A percentile compares a stretch with the other conserved stretches of the same genome.
Conservation (phyloP, 1,140 invertebrate genomes). For the Drosophila paulistorum region DNA sequence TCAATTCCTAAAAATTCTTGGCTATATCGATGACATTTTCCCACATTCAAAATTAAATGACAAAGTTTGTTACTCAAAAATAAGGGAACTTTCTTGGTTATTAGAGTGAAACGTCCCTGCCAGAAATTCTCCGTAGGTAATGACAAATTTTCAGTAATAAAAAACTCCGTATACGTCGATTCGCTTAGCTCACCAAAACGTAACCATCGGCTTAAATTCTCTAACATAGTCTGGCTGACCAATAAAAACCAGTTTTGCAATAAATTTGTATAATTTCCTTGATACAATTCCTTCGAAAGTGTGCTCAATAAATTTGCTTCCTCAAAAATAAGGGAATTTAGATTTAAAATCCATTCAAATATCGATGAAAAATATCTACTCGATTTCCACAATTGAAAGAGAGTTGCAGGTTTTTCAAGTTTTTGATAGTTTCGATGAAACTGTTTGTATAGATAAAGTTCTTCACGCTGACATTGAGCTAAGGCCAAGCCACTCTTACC, state of each 20-base stretch:
- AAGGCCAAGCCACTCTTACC: slow-evolving; percentile 23
- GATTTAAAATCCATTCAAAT: slow-evolving; percentile 35
- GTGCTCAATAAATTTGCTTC: slow-evolving; percentile 8
- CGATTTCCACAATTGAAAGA: slow-evolving; percentile 20
- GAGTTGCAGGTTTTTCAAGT: not conserved
- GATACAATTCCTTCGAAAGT: slow-evolving; percentile 25
- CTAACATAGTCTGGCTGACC: slow-evolving; percentile 23
- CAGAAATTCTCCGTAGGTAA: slow-evolving; percentile 4
- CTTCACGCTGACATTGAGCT: slow-evolving; percentile 6
- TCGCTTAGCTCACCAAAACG: not conserved
- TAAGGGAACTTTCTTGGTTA: not conserved
- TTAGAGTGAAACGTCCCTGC: slow-evolving; percentile 28
- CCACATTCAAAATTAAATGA: slow-evolving; percentile 26
- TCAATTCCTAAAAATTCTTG: slow-evolving; percentile 20
- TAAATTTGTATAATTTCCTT: not conserved
- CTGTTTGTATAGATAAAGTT: slow-evolving; percentile 16
- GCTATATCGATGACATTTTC: slow-evolving; percentile 16
- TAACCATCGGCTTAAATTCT: slow-evolving; percentile 32
- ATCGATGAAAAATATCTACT: slow-evolving; percentile 9
- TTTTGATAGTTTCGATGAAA: slow-evolving; percentile 15
- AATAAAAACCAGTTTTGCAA: slow-evolving; percentile 35
- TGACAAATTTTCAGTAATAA: slow-evolving; percentile 5
- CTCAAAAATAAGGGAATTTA: slow-evolving; percentile 2
- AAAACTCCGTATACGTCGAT: slow-evolving; percentile 14
- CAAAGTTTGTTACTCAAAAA: slow-evolving; percentile 16